Base-by-base conservation (phyloP, 1,140 invertebrate genomes). In the Eupeodes corollae region DNA sequence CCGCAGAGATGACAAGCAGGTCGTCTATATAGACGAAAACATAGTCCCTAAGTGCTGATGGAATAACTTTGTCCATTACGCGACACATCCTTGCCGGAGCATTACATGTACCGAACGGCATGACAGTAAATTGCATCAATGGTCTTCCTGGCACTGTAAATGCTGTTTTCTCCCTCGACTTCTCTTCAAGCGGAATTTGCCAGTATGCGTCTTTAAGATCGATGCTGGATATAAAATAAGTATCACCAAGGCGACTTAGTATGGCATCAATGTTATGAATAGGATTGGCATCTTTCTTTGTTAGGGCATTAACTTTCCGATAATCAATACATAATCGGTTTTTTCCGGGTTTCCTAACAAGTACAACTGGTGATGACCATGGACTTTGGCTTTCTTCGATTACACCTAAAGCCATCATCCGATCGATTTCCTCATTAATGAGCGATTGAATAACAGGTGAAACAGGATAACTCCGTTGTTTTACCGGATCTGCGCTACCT, bases 71-170 rank as follows among this genome's bases (percentile, higher is more conserved):
- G 43, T 49, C 47, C 46, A 51, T 47, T 13, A 54, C 26, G 12
- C 48, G 37, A 30, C 48, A 42, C 31, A 50, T 45, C 2, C 44
- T 50, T 33, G 46, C 44, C 0, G 53, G 45, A 1, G 48, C 47
- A 37, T 54, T 54, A 19, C 34, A 44, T 26, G 52, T 64, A 69
- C 44, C 50, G 15, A 54, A 52, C 1, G 45, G 50, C 50, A 54
- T 54, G 3, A 30, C 44, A 1, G n/a, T 46, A 30, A 49, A 52
- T 44, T 62, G 51, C 45, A 52, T 70, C 8, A 66, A 50, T 9
- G 59, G 62, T 40, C 58, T 52, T 21, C 61, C 59, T 30, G 55
- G 59, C 3, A 70, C 69, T 6, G 64, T 63, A 50, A 73, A 73
- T 1, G 69, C 70, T 0, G 72, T 75, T 39, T 71, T 70, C 37